These are phyloP conservation scores for Aleiodes sp. DNA, from an alignment of 1,140 invertebrate genomes.

Conservation along the genomic window DNA sequence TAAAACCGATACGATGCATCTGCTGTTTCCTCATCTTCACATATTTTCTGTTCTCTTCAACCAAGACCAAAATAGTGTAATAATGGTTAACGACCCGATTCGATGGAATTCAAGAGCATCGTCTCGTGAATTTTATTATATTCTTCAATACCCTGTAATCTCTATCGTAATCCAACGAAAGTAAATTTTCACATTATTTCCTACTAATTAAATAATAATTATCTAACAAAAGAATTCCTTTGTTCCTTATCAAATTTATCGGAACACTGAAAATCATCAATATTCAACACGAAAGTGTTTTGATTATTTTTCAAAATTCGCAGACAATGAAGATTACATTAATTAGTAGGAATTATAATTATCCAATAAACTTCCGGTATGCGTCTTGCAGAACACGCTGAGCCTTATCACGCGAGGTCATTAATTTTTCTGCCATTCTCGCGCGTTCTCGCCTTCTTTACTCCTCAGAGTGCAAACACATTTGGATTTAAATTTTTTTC, in stretches of 20 bases:
- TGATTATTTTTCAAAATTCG: too few relatives aligned
- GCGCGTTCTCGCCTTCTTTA: not conserved
- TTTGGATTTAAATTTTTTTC: constrained; percentile 2
- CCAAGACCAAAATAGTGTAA: not conserved
- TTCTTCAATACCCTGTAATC: not conserved
- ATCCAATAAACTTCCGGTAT: not conserved
- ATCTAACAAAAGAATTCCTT: not conserved
- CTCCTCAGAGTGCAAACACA: not conserved
- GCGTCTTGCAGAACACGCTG: not conserved
- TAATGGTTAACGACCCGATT: constrained; percentile 20
- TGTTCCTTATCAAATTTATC: too few relatives aligned
- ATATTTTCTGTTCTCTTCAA: not conserved
- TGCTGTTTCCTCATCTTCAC: constrained; percentile 6
- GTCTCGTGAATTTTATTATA: not conserved
- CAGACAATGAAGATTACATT: not conserved
- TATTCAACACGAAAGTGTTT: too few relatives aligned
- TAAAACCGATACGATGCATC: constrained; percentile 11
- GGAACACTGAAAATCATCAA: too few relatives aligned
- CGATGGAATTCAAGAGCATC: constrained; percentile 20
- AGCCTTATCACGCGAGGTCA: constrained; percentile 4
- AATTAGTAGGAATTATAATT: not conserved
- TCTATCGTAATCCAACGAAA: not conserved
- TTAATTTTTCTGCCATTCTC: constrained; percentile 20
- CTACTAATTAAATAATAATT: not conserved
- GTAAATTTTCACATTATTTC: not conserved